Evolutionary conservation across 2,797 vertebrate genomes (phyloP).

Genomic region (Sebastes melanostomus): DNA sequence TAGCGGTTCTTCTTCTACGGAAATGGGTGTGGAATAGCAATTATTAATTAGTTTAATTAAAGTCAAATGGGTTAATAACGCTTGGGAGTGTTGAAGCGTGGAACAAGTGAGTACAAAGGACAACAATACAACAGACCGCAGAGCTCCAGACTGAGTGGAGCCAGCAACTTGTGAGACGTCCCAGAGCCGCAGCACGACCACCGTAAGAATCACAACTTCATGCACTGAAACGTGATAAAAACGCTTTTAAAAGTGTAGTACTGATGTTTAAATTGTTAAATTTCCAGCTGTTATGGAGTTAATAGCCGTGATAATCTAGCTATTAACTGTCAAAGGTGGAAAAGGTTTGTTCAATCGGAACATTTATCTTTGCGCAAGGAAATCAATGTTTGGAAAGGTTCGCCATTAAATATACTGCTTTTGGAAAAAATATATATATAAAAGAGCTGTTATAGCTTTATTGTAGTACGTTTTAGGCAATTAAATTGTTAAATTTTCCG

Average conservation of each 20-base stretch:
- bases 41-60: conserved; percentile 18
- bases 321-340: neutral
- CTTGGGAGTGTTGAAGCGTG: conserved; percentile 3
- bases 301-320: neutral
- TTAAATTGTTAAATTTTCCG: accelerated
- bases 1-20: neutral
- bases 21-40: neutral
- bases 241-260: accelerated
- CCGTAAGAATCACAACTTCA: conserved; percentile 47
- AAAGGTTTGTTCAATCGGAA: conserved; percentile 1
- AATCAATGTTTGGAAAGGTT: neutral
- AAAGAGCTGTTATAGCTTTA: accelerated
- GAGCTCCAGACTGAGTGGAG: conserved; percentile 83
- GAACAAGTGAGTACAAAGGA: conserved; percentile 58
- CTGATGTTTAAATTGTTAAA: accelerated
- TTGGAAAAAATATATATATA: neutral
- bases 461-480: accelerated
- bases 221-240: neutral
- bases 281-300: neutral
- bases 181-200: conserved; percentile 78
- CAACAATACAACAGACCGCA: conserved; percentile 55
- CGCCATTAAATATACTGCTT: accelerated
- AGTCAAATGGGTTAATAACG: conserved; percentile 28
- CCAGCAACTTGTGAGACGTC: conserved; percentile 80
- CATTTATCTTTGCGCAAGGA: neutral